Conservation (phyloP, 2,113 vertebrate species). For the Ranitomeya imitator region DNA sequence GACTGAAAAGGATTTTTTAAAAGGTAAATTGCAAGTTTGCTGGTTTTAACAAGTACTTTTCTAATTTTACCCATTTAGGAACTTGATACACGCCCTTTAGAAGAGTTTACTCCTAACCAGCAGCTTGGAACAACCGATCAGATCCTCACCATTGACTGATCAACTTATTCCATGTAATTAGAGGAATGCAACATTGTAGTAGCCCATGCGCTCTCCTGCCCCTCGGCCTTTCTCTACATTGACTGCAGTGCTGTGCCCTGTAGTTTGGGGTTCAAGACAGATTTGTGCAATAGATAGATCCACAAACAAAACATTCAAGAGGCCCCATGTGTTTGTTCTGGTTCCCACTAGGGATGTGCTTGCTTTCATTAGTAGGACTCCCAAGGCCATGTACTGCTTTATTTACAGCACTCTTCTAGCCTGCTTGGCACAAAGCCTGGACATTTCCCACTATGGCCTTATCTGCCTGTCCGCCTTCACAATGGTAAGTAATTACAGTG, state of each 20-base stretch:
- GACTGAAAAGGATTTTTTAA: too few relatives aligned
- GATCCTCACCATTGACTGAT: too few relatives aligned
- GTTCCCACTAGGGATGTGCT: slow-evolving; percentile 38
- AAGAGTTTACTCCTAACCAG: neutral
- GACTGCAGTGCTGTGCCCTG: neutral
- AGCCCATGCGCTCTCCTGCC: neutral
- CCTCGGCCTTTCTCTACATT: neutral
- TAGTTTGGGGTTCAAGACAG: neutral
- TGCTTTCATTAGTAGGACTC: slow-evolving; percentile 48
- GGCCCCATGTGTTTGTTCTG: slow-evolving; percentile 11
- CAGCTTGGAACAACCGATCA: neutral
- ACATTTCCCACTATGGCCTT: slow-evolving; percentile 38
- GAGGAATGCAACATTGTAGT: neutral
- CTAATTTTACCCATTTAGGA: too few relatives aligned
- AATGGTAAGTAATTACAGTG: slow-evolving; percentile 2
- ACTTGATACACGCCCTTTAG: neutral
- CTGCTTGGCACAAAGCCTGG: slow-evolving; percentile 26
- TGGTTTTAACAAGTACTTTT: too few relatives aligned
- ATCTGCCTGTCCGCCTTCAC: slow-evolving; percentile 33
- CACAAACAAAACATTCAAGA: neutral
- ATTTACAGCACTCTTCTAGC: slow-evolving; percentile 36
- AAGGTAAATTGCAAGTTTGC: too few relatives aligned
- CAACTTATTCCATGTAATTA: neutral
- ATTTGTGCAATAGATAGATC: neutral
- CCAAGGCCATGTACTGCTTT: slow-evolving; percentile 17